Conservation (phyloP, 1,140 invertebrate species). For the Lineus longissimus region DNA sequence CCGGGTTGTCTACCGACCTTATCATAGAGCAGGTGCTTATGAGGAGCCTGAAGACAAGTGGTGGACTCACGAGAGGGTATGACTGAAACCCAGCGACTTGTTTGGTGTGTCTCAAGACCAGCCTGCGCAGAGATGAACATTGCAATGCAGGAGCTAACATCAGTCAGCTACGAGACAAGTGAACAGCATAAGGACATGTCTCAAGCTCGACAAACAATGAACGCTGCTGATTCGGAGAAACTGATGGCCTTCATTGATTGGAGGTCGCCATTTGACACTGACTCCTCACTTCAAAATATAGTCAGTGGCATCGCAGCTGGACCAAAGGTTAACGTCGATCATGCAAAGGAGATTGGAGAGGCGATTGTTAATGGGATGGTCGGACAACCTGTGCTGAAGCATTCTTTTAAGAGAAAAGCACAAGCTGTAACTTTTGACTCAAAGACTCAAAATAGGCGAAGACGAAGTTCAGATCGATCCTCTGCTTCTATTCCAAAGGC, state of each 20-base stretch:
- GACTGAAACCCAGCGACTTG: constrained; percentile 20
- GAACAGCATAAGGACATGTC: constrained; percentile 23
- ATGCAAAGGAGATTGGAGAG: constrained; percentile 15
- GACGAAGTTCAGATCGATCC: no score
- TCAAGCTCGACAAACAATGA: constrained; percentile 10
- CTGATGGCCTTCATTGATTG: background rate
- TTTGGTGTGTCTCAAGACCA: constrained; percentile 26
- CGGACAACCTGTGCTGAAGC: constrained; percentile 14
- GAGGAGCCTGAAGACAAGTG: constrained; percentile 48
- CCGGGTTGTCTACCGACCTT: constrained; percentile 48
- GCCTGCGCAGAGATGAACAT: constrained; percentile 21
- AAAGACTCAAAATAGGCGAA: no score
- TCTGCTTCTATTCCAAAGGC: no score
- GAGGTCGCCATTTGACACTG: background rate
- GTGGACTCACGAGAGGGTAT: no score
- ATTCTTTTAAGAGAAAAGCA: no score
- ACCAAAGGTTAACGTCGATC: constrained; percentile 15
- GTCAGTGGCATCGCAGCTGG: background rate
- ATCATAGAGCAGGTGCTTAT: constrained; percentile 33
- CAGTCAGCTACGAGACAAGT: constrained; percentile 20
- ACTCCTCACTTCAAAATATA: background rate
- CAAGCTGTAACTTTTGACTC: no score
- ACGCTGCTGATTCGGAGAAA: background rate
- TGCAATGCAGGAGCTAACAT: constrained; percentile 24
- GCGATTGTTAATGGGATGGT: constrained; percentile 18